phyloP scores from a whole-genome alignment of 1,140 invertebrate genomes.

The Drosophila pruinosa region DNA sequence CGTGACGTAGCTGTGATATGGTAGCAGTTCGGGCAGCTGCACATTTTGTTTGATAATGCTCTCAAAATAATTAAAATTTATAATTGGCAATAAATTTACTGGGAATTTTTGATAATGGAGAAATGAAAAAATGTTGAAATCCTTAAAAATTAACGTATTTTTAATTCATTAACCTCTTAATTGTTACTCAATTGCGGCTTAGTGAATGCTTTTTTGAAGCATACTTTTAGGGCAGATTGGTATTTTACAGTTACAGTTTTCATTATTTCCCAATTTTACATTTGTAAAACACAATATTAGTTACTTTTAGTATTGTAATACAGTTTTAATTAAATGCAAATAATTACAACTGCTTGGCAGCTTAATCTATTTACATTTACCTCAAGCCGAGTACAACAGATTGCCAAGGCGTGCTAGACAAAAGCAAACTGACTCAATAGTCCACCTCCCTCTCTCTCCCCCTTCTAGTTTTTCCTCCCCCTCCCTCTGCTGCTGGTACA shows the following conservation, averaged over 20 bases:
- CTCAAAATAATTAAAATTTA: slow-evolving; percentile 37
- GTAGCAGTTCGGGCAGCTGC: slow-evolving; percentile 7
- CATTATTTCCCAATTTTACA: too few relatives aligned
- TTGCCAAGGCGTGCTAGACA: too few relatives aligned
- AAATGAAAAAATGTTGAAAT: slow-evolving; percentile 1
- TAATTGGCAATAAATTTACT: slow-evolving; percentile 37
- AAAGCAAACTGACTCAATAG: background rate
- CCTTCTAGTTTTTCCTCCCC: background rate
- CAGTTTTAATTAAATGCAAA: background rate
- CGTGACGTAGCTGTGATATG: slow-evolving; percentile 21
- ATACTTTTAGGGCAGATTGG: slow-evolving; percentile 22
- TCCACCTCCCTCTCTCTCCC: background rate
- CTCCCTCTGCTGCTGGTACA: background rate
- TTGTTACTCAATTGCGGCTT: background rate
- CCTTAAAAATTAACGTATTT: background rate
- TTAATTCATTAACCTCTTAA: background rate
- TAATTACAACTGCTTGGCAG: too few relatives aligned
- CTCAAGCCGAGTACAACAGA: too few relatives aligned
- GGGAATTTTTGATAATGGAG: slow-evolving; percentile 26
- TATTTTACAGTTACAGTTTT: background rate
- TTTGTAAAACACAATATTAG: too few relatives aligned
- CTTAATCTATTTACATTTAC: too few relatives aligned
- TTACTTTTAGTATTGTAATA: too few relatives aligned
- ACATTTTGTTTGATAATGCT: slow-evolving; percentile 26
- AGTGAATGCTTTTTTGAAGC: background rate